Conservation (phyloP, 2,797 vertebrate species). For the Aldrovandia affinis region DNA sequence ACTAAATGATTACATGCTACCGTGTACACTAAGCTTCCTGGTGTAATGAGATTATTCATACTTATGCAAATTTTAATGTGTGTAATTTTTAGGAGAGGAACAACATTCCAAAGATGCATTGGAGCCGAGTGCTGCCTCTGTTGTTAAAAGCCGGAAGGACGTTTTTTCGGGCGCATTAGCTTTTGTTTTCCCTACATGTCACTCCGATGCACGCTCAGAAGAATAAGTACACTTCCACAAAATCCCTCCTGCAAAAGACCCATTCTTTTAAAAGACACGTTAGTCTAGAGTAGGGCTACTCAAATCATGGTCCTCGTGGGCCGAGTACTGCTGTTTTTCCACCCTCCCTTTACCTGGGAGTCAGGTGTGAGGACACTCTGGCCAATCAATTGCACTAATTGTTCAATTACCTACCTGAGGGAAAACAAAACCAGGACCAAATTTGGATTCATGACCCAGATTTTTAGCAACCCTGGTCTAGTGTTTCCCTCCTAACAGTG, state of each 20-base stretch:
- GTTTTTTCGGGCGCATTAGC: background rate
- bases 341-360: too few species aligned
- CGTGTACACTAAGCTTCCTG: background rate
- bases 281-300: too few species aligned
- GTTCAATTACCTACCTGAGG: too few species aligned
- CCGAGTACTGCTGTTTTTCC: too few species aligned
- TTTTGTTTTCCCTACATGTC: constrained; percentile 7
- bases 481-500: background rate
- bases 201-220: background rate
- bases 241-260: background rate
- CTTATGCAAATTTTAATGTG: constrained; percentile 24
- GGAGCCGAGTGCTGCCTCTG: background rate
- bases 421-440: too few species aligned
- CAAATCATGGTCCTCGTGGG: too few species aligned
- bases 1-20: constrained; percentile 21
- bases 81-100: background rate
- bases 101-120: background rate
- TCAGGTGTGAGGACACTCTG: too few species aligned
- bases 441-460: too few species aligned
- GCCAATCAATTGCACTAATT: too few species aligned
- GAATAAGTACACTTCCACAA: background rate
- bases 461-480: too few species aligned
- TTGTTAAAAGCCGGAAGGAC: background rate
- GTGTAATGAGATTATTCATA: constrained; percentile 29
- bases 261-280: background rate